Percentiles rank a stretch among this genome's conserved stretches.
phyloP scores from a whole-genome alignment of 2,113 vertebrate species.

The Lycaon pictus region DNA sequence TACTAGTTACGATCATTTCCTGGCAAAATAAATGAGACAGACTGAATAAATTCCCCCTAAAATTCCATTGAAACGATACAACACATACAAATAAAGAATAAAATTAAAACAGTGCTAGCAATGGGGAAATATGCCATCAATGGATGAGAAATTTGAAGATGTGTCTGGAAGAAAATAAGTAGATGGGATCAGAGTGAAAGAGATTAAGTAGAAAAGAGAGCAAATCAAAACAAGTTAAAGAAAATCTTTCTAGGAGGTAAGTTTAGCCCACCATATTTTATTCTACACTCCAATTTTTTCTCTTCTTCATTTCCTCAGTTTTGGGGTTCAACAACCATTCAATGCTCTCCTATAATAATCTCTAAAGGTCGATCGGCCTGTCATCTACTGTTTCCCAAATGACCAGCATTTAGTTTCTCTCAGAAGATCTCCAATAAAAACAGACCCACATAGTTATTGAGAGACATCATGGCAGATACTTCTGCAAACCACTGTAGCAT shows the following conservation, averaged over 20 bases:
- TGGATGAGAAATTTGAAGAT: not conserved
- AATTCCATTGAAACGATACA: not conserved
- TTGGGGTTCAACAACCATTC: not conserved
- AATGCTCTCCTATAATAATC: not conserved
- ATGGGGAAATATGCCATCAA: not conserved
- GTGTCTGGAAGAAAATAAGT: not conserved
- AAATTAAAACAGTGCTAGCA: not conserved
- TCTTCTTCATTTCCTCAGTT: not conserved
- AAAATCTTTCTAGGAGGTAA: not conserved
- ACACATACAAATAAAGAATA: not conserved
- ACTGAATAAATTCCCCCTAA: not conserved
- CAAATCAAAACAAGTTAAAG: not conserved
- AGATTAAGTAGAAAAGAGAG: not conserved
- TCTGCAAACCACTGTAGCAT: not conserved
- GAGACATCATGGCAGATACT: not conserved
- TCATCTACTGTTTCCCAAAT: not conserved
- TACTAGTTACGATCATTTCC: not conserved
- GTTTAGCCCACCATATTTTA: not conserved
- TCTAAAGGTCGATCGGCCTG: not conserved
- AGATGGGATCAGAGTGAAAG: not conserved
- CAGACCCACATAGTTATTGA: not conserved
- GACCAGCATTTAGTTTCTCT: not conserved
- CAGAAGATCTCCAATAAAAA: not conserved
- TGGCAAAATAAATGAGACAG: not conserved
- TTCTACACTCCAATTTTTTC: not conserved